Percentiles rank a stretch among this genome's conserved stretches.
Evolutionary conservation across 2,888 invertebrate species (phyloP).

Genomic region (Cosmopolites sordidus): DNA sequence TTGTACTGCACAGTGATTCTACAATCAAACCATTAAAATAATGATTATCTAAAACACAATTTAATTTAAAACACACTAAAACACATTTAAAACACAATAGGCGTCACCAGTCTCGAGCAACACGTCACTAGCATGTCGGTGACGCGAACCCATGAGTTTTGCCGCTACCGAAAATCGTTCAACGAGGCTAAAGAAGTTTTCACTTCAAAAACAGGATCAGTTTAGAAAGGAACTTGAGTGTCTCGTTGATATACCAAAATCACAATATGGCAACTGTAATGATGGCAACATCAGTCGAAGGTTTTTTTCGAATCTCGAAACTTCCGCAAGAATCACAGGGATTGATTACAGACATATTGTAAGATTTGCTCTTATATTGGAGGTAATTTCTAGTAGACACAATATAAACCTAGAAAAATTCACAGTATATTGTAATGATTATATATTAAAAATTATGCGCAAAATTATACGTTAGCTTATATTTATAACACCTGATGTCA

Average conservation of each 20-base stretch:
- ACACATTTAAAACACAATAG: no score
- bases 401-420: no score
- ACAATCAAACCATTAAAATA: no score
- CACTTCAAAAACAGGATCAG: neutral
- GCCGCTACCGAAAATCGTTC: no score
- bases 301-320: neutral
- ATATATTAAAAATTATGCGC: conserved; percentile 26
- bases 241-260: neutral
- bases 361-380: conserved; percentile 21
- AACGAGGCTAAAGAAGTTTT: no score
- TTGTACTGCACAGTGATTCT: no score
- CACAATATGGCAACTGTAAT: neutral
- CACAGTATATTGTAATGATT: conserved; percentile 20
- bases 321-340: no score
- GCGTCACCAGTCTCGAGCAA: no score
- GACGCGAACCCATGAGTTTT: no score
- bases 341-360: conserved; percentile 18
- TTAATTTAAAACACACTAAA: no score
- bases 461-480: conserved; percentile 4
- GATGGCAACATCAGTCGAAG: neutral
- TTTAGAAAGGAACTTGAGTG: neutral
- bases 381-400: conserved; percentile 27
- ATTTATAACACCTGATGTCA: conserved; percentile 22
- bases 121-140: no score
- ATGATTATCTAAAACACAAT: no score